A percentile compares a stretch with the other conserved stretches of the same genome.
phyloP scores from a whole-genome alignment of 2,888 invertebrate species.

The Ornithoptera alexandrae region DNA sequence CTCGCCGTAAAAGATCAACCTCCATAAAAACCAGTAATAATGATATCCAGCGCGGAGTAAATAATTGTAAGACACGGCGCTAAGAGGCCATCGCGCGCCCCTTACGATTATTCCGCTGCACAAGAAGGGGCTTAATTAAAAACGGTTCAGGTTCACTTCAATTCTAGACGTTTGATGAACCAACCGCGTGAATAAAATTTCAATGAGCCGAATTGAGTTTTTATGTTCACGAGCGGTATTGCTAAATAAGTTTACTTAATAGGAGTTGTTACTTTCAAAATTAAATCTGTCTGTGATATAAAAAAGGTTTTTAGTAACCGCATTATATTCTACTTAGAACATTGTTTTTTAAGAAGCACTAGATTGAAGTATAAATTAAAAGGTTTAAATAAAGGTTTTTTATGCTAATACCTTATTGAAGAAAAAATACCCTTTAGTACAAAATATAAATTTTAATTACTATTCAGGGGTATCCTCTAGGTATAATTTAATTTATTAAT shows the following conservation, averaged over 20 bases:
- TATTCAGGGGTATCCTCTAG: too few relatives aligned
- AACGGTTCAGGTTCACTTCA: not conserved
- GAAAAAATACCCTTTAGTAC: too few relatives aligned
- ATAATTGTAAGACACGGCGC: conserved; percentile 45
- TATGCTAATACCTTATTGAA: too few relatives aligned
- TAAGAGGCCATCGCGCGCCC: conserved; percentile 18
- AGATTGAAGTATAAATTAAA: too few relatives aligned
- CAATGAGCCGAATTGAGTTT: not conserved
- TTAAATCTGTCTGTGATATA: too few relatives aligned
- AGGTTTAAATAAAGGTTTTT: too few relatives aligned
- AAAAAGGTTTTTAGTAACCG: too few relatives aligned
- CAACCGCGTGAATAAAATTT: not conserved
- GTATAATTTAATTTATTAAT: too few relatives aligned
- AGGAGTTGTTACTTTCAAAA: not conserved
- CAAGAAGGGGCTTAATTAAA: conserved; percentile 20
- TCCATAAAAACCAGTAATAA: conserved; percentile 61
- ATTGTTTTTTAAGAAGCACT: too few relatives aligned
- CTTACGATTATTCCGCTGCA: conserved; percentile 27
- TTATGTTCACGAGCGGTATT: not conserved
- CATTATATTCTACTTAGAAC: too few relatives aligned
- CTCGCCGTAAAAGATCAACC: conserved; percentile 54
- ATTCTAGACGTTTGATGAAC: conserved; percentile 16
- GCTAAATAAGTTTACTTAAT: not conserved
- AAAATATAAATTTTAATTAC: too few relatives aligned
- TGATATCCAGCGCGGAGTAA: conserved; percentile 57